Percentiles rank a stretch among this genome's conserved stretches.
Conservation (phyloP, 2,113 vertebrate species). For the Brienomyrus longianalis region DNA sequence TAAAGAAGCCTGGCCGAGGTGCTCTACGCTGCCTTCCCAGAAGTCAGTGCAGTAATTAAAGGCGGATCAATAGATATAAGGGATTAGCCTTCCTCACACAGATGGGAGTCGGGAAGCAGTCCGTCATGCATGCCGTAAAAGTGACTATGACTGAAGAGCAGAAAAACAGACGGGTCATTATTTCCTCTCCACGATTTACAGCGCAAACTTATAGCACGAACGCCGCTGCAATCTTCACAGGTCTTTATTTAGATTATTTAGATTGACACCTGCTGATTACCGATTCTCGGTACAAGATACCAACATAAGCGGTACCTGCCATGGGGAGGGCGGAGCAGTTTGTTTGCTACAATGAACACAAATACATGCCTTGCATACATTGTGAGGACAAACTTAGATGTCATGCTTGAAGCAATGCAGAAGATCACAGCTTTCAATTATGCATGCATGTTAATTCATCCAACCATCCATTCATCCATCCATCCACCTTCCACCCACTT, state of each 20-base stretch:
- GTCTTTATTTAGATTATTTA: not conserved
- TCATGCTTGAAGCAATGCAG: not conserved
- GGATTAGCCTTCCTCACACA: conserved; percentile 39
- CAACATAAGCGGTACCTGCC: not conserved
- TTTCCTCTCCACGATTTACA: not conserved
- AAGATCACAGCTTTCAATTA: not conserved
- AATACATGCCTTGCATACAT: not conserved
- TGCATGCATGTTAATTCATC: not conserved
- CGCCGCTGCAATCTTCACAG: not conserved
- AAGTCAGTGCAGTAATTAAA: conserved; percentile 19
- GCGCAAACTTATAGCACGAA: not conserved
- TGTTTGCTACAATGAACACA: not conserved
- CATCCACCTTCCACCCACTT: not conserved
- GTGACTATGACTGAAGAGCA: not conserved
- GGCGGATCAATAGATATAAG: conserved; percentile 24
- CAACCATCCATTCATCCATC: not conserved
- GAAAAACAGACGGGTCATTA: not conserved
- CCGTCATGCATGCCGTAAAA: not conserved
- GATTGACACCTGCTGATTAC: not conserved
- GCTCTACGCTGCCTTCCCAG: not conserved
- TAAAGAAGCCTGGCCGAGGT: not conserved
- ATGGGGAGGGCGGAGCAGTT: not conserved
- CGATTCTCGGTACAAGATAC: not conserved
- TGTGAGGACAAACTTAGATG: not conserved
- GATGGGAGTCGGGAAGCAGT: not conserved